Evolutionary conservation across 64 coral and sea anemone genomes (phyloP), one percentile per base, ranked within the genome.

Genomic region (Catalaphyllia jardinei): DNA sequence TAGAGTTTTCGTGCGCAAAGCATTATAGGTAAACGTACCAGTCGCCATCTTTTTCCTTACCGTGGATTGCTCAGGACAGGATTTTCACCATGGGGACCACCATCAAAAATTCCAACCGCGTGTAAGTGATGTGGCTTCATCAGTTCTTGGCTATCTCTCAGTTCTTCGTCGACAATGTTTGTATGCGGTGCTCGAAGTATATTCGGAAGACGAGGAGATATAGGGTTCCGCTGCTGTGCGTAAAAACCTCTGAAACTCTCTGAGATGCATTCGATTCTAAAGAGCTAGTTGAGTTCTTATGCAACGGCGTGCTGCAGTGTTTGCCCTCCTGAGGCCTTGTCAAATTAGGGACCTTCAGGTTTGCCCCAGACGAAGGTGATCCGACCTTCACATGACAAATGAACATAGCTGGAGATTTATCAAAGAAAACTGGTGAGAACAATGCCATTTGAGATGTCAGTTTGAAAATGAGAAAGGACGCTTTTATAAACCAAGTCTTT

Each of bases 51-150:
- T n/a, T n/a, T n/a, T n/a, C n/a, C n/a, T n/a, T n/a, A n/a, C n/a
- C n/a, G n/a, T n/a, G n/a, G n/a, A n/a, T n/a, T 25, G 85, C 79
- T 59, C 76, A 98, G 61, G 93, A 94, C 61, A 93, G 96, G 5
- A 89, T 88, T 12, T 76, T 98, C 46, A 82, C 93, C 42, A 55
- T 98, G 65, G 90, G 93, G 78, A 94, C 90, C 33, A 83, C 74
- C 7, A 64, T 98, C 13, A 98, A 93, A 78, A 89, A 64, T 38
- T 90, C 93, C 4, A 95, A 98, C 20, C 75, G 31, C n/a, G 93
- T 98, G 9, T 87, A 92, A 80, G 77, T 98, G 16, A 94, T 93
- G 0, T 98, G 96, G 96, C 89, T 94, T 55, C 93, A 98, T 86
- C 62, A 2, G n/a, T n/a, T n/a, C n/a, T n/a, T n/a, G n/a, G n/a